phyloP scores from a whole-genome alignment of 1,140 invertebrate genomes.

The Lordiphosa clarofinis region DNA sequence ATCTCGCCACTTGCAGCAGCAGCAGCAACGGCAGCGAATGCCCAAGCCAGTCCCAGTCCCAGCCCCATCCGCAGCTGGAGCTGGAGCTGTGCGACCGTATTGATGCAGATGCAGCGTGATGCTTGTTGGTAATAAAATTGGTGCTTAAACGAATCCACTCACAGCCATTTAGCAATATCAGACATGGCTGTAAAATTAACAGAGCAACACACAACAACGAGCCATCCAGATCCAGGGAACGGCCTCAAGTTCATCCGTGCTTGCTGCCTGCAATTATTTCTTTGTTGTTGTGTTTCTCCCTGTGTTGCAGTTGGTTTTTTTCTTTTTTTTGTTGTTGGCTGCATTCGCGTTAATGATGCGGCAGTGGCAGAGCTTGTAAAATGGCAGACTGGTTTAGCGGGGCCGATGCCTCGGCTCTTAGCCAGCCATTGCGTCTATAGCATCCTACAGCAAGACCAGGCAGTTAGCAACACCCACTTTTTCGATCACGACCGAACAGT shows the following conservation, averaged over 20 bases:
- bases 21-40: conserved; percentile 25
- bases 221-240: conserved; percentile 46
- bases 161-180: conserved; percentile 79
- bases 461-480: conserved; percentile 78
- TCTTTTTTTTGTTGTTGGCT: conserved; percentile 17
- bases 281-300: conserved; percentile 50
- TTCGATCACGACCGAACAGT: conserved; percentile 56
- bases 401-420: conserved; percentile 8
- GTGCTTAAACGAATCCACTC: conserved; percentile 79
- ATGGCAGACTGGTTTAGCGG: conserved; percentile 66
- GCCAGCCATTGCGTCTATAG: conserved; percentile 65
- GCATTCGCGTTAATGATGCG: conserved; percentile 64
- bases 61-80: conserved; percentile 29
- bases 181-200: conserved; percentile 78
- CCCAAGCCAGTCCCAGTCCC: conserved; percentile 5
- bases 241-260: conserved; percentile 51
- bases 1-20: conserved; percentile 67
- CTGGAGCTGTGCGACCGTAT: conserved; percentile 29
- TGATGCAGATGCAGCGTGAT: conserved; percentile 75
- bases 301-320: conserved; percentile 29
- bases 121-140: conserved; percentile 79
- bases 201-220: conserved; percentile 65
- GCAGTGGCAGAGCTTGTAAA: conserved; percentile 48
- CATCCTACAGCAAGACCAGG: conserved; percentile 37
- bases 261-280: conserved; percentile 64